These are phyloP conservation scores for Acrobasis consociella DNA, from an alignment of 2,888 invertebrate species.

Conservation along the genomic window DNA sequence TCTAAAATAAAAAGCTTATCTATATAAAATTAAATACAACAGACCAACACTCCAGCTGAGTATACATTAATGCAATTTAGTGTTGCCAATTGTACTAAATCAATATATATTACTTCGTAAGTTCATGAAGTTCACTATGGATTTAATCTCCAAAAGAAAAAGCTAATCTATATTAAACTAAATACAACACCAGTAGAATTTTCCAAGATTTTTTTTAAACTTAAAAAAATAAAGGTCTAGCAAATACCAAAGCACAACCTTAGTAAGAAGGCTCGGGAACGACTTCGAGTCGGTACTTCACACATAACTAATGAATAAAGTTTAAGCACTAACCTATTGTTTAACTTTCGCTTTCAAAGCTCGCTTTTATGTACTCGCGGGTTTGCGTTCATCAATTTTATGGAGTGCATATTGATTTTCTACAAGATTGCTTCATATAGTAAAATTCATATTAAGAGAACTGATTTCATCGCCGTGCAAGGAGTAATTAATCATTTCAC, in stretches of 20 bases:
- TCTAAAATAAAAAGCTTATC: too few relatives aligned
- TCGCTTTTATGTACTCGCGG: conserved; percentile 14
- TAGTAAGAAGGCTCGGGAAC: conserved; percentile 37
- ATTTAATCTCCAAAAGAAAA: too few relatives aligned
- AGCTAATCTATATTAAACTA: too few relatives aligned
- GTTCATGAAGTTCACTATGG: too few relatives aligned
- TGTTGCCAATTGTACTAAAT: too few relatives aligned
- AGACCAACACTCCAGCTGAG: too few relatives aligned
- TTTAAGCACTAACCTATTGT: conserved; percentile 58
- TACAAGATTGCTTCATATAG: background rate
- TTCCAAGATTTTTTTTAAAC: background rate
- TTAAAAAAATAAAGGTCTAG: background rate
- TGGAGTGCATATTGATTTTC: conserved; percentile 9
- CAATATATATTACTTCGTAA: too few relatives aligned
- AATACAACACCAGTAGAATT: too few relatives aligned
- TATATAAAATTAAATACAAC: too few relatives aligned
- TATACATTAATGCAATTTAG: too few relatives aligned
- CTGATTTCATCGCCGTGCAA: background rate
- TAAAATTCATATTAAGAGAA: background rate
- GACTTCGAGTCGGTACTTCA: conserved; percentile 41
- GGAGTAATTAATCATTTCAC: too few relatives aligned
- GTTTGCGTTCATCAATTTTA: conserved; percentile 7
- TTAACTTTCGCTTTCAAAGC: conserved; percentile 45
- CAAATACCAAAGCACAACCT: background rate
- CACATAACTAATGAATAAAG: conserved; percentile 66